A percentile compares a stretch with the other conserved stretches of the same genome.
Conservation (phyloP, 2,797 vertebrate genomes). For the Mergus octosetaceus region DNA sequence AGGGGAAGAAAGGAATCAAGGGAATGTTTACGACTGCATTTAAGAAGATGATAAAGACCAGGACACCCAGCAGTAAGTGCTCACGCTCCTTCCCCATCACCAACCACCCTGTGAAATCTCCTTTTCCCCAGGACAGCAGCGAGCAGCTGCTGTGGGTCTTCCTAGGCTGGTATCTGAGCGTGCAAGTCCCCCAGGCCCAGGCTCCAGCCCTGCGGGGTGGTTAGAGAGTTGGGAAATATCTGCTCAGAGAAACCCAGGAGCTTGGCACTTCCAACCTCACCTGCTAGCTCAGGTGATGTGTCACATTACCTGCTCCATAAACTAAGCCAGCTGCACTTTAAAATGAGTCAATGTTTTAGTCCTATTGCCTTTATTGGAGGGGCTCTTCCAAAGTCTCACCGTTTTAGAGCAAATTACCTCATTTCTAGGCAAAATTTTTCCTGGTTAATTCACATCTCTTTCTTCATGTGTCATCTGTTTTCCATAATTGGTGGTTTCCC, state of each 20-base stretch:
- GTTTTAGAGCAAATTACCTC: not conserved
- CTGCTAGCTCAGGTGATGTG: not conserved
- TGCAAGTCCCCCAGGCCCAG: rapidly evolving
- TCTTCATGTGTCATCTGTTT: not conserved
- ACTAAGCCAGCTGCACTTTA: not conserved
- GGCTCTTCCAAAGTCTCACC: not conserved
- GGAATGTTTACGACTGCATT: not conserved
- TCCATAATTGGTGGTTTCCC: not conserved
- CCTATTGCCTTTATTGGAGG: not conserved
- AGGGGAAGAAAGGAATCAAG: constrained; percentile 52
- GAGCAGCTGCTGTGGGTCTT: rapidly evolving
- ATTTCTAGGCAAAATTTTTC: not conserved
- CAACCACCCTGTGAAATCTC: not conserved
- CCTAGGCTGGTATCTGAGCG: not conserved
- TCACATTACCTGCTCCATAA: not conserved
- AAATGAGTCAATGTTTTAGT: not conserved
- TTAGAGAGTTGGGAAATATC: not conserved
- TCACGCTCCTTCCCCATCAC: not conserved
- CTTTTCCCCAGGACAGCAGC: not conserved
- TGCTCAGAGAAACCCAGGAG: not conserved
- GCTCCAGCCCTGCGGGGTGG: not conserved
- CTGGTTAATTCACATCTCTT: not conserved
- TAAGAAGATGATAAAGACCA: constrained; percentile 48
- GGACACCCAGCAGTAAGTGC: constrained; percentile 62
- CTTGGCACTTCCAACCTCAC: not conserved